Evolutionary conservation across 2,888 invertebrate species (phyloP).

Genomic region (Chaetoderma sp.): DNA sequence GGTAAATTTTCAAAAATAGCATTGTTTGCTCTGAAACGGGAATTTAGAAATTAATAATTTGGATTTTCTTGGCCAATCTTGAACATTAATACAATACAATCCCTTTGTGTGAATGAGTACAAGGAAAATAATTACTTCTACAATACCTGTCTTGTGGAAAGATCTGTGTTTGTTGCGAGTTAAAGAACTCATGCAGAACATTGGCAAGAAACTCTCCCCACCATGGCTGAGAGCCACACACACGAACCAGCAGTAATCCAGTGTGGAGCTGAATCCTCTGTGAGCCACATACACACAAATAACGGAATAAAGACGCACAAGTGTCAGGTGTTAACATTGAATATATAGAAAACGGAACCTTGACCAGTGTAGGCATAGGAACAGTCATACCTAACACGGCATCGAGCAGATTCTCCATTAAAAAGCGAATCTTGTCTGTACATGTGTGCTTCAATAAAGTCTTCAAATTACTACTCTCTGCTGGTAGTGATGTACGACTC

Average conservation of each 20-base stretch:
- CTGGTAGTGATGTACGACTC: neutral
- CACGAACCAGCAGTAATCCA: constrained; percentile 79
- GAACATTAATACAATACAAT: too few species aligned
- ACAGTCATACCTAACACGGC: constrained; percentile 75
- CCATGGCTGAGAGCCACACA: constrained; percentile 83
- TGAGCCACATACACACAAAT: constrained; percentile 80
- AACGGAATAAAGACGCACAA: constrained; percentile 77
- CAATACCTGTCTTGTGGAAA: constrained; percentile 90
- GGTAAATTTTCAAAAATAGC: too few species aligned
- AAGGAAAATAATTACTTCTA: too few species aligned
- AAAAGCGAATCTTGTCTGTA: constrained; percentile 85
- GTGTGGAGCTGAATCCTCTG: constrained; percentile 73
- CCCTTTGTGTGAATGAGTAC: too few species aligned
- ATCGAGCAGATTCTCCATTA: constrained; percentile 86
- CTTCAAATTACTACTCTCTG: constrained; percentile 63
- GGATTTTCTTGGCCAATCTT: too few species aligned
- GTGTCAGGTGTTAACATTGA: constrained; percentile 53
- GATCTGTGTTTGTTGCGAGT: constrained; percentile 81
- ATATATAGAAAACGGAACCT: constrained; percentile 55
- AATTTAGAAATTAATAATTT: too few species aligned
- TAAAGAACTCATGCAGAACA: constrained; percentile 83
- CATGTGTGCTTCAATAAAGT: constrained; percentile 74
- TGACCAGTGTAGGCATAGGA: constrained; percentile 68
- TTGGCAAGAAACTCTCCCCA: constrained; percentile 93
- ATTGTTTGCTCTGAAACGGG: too few species aligned